phyloP scores from a whole-genome alignment of 2,797 vertebrate genomes.

The Neostethus bicornis region DNA sequence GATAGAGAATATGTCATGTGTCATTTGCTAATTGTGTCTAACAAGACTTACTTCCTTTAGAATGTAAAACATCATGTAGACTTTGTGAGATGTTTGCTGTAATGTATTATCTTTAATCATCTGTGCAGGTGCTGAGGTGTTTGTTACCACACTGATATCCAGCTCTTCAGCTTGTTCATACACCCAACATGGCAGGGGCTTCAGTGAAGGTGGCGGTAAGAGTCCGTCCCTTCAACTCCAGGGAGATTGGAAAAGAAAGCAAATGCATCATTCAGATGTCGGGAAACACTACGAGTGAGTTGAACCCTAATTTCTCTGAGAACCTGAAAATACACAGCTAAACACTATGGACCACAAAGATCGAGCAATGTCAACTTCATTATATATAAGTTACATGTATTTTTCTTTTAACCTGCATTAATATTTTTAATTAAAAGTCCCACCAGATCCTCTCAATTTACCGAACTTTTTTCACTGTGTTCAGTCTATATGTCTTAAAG shows the following conservation, averaged over 20 bases:
- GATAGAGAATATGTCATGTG: constrained; percentile 21
- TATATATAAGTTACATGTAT: no score
- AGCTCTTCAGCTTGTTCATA: constrained; percentile 38
- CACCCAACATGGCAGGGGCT: constrained; percentile 86
- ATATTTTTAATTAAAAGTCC: no score
- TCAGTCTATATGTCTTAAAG: no score
- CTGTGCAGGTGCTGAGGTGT: constrained; percentile 67
- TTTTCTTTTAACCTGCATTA: no score
- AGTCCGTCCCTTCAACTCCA: constrained; percentile 96
- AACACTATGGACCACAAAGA: no score
- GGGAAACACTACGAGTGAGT: constrained; percentile 97
- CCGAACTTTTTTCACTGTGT: no score
- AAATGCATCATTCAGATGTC: constrained; percentile 99
- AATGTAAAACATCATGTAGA: neutral
- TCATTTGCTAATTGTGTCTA: neutral
- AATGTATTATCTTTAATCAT: constrained; percentile 1
- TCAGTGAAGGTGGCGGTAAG: constrained; percentile 98
- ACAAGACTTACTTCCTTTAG: neutral
- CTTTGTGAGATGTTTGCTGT: neutral
- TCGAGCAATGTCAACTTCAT: no score
- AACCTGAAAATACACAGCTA: neutral
- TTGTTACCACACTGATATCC: constrained; percentile 49
- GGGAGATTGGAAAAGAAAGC: constrained; percentile 93
- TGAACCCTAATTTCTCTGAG: neutral
- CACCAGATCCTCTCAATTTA: no score